Conservation (phyloP, 2,797 vertebrate genomes). For the Bradypus variegatus region DNA sequence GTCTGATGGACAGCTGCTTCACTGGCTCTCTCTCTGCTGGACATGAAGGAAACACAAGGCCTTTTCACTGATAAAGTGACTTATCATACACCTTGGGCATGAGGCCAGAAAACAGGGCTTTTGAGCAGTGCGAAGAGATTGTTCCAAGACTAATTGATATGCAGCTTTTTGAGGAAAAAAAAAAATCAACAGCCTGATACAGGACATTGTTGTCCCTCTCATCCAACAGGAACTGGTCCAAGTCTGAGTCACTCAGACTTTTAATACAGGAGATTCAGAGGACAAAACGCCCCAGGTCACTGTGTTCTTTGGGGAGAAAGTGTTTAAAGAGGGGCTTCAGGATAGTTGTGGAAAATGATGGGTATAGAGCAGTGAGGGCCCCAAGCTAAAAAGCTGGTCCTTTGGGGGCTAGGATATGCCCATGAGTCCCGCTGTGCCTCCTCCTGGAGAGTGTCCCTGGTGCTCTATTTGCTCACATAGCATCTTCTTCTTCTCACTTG, state of each 20-base stretch:
- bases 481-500: background rate
- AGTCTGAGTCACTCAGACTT: background rate
- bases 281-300: background rate
- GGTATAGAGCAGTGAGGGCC: background rate
- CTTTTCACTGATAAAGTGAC: slow-evolving; percentile 30
- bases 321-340: background rate
- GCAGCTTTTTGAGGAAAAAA: background rate
- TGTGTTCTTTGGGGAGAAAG: background rate
- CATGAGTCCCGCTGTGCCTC: too few relatives aligned
- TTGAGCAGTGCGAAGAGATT: background rate
- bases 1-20: background rate
- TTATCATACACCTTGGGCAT: slow-evolving; percentile 10
- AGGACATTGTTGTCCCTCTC: background rate
- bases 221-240: background rate
- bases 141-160: background rate
- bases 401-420: background rate
- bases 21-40: background rate
- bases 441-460: background rate
- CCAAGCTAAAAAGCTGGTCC: background rate
- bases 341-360: background rate
- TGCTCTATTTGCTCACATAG: background rate
- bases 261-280: background rate
- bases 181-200: background rate
- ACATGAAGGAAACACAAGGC: background rate
- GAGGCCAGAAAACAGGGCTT: slow-evolving; percentile 27